Evolutionary conservation across 2,888 invertebrate species (phyloP).

Genomic region (Tillus elongatus): DNA sequence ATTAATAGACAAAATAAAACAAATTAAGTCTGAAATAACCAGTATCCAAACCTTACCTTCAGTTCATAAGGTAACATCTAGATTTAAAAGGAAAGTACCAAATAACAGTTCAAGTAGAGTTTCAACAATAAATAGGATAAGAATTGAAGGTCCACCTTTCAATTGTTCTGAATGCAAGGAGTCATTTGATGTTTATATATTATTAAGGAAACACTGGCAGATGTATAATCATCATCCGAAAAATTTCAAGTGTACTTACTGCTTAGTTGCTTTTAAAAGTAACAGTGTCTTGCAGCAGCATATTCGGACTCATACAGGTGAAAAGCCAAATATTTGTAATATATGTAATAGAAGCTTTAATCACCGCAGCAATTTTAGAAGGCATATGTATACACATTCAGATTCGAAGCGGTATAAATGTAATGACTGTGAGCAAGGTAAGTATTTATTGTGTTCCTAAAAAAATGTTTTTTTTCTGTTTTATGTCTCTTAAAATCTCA

Average conservation of each 20-base stretch:
- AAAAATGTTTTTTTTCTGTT: not conserved
- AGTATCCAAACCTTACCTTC: not conserved
- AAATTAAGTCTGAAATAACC: not conserved
- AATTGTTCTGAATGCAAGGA: not conserved
- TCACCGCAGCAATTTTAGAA: slow-evolving; percentile 3
- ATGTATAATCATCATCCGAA: not conserved
- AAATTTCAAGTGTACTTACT: slow-evolving; percentile 3
- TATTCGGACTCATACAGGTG: slow-evolving; percentile 1
- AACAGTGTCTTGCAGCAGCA: not conserved
- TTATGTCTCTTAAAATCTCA: no score
- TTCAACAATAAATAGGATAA: not conserved
- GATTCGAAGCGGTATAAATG: slow-evolving; percentile 1
- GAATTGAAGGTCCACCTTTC: not conserved
- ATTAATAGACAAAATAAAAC: not conserved
- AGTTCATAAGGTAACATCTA: not conserved
- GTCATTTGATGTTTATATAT: not conserved
- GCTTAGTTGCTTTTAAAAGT: not conserved
- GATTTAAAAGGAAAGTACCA: not conserved
- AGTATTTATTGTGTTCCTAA: no score
- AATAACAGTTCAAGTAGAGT: not conserved
- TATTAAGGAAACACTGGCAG: not conserved
- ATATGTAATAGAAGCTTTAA: not conserved
- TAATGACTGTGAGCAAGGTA: slow-evolving; percentile 1
- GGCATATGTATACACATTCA: not conserved
- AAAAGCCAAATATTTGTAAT: slow-evolving; percentile 1